These are phyloP conservation scores for Sebastes melanostomus DNA, from an alignment of 2,797 vertebrate genomes.

Conservation along the genomic window DNA sequence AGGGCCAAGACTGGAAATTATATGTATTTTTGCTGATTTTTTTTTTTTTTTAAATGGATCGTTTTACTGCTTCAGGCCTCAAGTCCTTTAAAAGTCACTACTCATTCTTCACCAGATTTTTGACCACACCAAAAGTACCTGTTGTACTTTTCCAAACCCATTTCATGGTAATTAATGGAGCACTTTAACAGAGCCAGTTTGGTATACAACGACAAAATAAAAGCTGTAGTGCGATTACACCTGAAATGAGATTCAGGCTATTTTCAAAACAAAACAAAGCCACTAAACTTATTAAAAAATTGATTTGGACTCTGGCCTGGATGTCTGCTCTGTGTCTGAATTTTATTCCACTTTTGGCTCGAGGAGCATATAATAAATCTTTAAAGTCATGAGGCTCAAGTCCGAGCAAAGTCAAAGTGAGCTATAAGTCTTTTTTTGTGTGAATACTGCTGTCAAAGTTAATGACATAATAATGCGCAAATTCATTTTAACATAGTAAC, in stretches of 20 bases:
- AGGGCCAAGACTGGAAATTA: no score
- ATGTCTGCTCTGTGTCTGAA: background rate
- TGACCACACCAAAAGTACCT: background rate
- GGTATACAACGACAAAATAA: background rate
- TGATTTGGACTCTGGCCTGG: background rate
- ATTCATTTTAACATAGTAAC: no score
- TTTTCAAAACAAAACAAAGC: conserved; percentile 17
- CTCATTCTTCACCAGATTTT: background rate
- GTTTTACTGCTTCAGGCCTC: rapidly evolving
- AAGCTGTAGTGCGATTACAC: background rate
- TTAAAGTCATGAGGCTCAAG: background rate
- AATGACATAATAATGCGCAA: no score
- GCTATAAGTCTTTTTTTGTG: background rate
- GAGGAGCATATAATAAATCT: background rate
- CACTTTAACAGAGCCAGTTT: background rate
- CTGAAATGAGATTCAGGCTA: conserved; percentile 11
- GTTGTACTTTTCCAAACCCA: no score
- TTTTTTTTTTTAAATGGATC: rapidly evolving
- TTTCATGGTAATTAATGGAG: background rate
- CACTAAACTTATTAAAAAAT: conserved; percentile 21
- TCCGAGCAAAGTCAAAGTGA: background rate
- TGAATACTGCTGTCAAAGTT: background rate
- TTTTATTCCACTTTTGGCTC: conserved; percentile 5
- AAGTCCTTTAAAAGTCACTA: background rate
- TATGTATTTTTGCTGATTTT: no score